A percentile compares a stretch with the other conserved stretches of the same genome.
These are phyloP conservation scores for Phycodurus eques DNA, from an alignment of 2,113 vertebrate species.

Conservation along the genomic window DNA sequence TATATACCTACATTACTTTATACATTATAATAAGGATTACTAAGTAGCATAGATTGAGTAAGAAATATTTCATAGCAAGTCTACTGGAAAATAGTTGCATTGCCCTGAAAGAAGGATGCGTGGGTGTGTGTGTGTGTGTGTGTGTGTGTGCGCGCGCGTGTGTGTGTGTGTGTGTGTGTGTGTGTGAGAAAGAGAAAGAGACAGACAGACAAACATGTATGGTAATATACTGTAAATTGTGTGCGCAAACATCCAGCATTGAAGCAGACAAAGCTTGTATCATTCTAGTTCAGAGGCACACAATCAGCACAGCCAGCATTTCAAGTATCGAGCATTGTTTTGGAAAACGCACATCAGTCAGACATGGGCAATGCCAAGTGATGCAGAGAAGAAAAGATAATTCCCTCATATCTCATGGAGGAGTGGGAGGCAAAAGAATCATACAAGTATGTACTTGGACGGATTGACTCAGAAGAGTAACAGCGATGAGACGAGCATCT, in stretches of 20 bases:
- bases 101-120: conserved; percentile 64
- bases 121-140: conserved; percentile 24
- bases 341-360: conserved; percentile 57
- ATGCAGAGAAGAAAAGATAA: conserved; percentile 17
- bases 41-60: conserved; percentile 74
- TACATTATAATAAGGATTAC: conserved; percentile 73
- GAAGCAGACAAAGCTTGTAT: conserved; percentile 60
- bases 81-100: conserved; percentile 72
- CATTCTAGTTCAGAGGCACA: conserved; percentile 65
- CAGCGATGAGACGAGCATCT: conserved; percentile 33
- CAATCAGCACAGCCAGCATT: conserved; percentile 64
- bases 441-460: conserved; percentile 49
- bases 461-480: conserved; percentile 45
- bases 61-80: conserved; percentile 73
- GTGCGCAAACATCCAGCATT: conserved; percentile 59
- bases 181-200: conserved; percentile 7
- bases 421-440: conserved; percentile 45
- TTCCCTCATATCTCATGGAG: conserved; percentile 27
- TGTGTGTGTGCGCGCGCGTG: conserved; percentile 6
- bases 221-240: conserved; percentile 51
- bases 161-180: conserved; percentile 22
- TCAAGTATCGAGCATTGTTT: conserved; percentile 68
- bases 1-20: conserved; percentile 75
- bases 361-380: conserved; percentile 63
- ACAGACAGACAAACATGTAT: conserved; percentile 27